Conservation (phyloP, 2,888 invertebrate species). For the Miltochrista miniata region DNA sequence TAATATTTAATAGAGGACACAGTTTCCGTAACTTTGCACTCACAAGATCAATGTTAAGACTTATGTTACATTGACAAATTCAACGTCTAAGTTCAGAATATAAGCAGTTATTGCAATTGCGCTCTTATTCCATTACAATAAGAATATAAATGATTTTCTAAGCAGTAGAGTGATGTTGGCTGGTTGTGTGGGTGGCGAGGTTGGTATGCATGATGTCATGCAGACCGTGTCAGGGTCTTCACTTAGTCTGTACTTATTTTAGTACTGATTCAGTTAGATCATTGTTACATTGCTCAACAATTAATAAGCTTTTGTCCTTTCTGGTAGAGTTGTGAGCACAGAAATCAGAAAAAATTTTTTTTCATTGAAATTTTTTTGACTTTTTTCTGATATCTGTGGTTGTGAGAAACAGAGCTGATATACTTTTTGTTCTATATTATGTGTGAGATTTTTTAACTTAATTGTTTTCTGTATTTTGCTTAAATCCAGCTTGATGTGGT, state of each 20-base stretch:
- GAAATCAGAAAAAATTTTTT: too few species aligned
- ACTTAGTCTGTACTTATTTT: slow-evolving; percentile 48
- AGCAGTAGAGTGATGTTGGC: slow-evolving; percentile 14
- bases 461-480: too few species aligned
- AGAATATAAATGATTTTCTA: slow-evolving; percentile 3
- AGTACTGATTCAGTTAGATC: slow-evolving; percentile 28
- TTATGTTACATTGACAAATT: slow-evolving; percentile 26
- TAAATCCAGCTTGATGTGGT: too few species aligned
- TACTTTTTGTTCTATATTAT: too few species aligned
- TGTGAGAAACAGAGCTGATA: too few species aligned
- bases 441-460: too few species aligned
- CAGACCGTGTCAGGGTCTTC: slow-evolving; percentile 55
- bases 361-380: too few species aligned
- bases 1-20: neutral
- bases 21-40: slow-evolving; percentile 9
- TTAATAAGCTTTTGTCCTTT: neutral
- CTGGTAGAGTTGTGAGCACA: too few species aligned
- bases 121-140: slow-evolving; percentile 14
- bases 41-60: slow-evolving; percentile 32
- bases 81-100: slow-evolving; percentile 1
- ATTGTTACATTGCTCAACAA: slow-evolving; percentile 10
- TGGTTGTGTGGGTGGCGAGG: slow-evolving; percentile 50
- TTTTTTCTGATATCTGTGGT: too few species aligned
- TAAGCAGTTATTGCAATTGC: slow-evolving; percentile 13
- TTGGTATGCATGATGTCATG: slow-evolving; percentile 59